Evolutionary conservation across 2,797 vertebrate genomes (phyloP).

Genomic region (Enteromius radiatus): DNA sequence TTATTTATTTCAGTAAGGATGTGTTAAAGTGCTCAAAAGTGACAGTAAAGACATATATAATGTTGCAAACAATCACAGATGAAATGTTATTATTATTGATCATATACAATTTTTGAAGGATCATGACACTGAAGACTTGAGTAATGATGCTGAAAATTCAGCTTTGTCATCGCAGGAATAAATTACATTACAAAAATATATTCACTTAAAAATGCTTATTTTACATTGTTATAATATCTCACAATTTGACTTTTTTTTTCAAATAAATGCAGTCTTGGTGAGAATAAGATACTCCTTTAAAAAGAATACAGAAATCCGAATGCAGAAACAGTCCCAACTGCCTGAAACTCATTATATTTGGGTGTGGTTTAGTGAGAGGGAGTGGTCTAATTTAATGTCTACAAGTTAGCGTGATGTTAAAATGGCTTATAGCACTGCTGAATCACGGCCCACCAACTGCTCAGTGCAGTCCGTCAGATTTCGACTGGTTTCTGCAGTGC

Average conservation of each 20-base stretch:
- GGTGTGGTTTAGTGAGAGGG: not conserved
- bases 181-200: not conserved
- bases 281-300: not conserved
- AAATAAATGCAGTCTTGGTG: not conserved
- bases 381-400: not conserved
- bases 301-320: not conserved
- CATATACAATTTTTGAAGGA: not conserved
- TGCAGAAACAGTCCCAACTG: not conserved
- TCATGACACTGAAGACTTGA: not conserved
- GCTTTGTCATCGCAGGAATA: not conserved
- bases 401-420: not conserved
- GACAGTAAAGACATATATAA: not conserved
- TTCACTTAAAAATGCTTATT: not conserved
- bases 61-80: not conserved
- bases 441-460: slow-evolving; percentile 13
- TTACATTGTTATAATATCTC: not conserved
- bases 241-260: not conserved
- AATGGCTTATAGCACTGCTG: not conserved
- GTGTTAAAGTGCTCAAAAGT: not conserved
- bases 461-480: slow-evolving; percentile 35
- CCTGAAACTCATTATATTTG: not conserved
- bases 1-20: not conserved
- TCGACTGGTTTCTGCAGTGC: slow-evolving; percentile 54
- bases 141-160: not conserved
- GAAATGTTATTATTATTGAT: not conserved